Evolutionary conservation across 2,888 invertebrate genomes (phyloP).

Genomic region (Mamestra brassicae): DNA sequence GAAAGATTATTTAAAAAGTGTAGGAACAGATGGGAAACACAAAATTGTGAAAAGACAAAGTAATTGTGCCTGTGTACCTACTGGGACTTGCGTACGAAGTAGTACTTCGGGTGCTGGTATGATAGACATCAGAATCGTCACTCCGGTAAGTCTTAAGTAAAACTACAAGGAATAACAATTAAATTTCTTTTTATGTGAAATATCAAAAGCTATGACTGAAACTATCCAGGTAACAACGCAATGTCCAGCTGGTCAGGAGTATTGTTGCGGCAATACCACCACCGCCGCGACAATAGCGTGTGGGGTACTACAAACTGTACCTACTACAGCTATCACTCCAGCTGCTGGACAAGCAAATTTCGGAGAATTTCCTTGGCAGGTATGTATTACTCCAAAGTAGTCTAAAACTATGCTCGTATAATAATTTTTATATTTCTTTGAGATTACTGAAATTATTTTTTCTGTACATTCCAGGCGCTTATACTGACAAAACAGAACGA

Average conservation of each 20-base stretch:
- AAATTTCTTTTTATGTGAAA: not conserved
- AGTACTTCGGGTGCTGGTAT: slow-evolving; percentile 88
- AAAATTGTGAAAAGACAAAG: slow-evolving; percentile 83
- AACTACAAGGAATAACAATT: not conserved
- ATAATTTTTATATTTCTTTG: slow-evolving; percentile 6
- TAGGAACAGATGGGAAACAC: slow-evolving; percentile 67
- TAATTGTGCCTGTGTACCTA: slow-evolving; percentile 81
- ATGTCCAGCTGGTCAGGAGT: slow-evolving; percentile 85
- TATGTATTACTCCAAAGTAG: slow-evolving; percentile 62
- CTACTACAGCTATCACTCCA: slow-evolving; percentile 77
- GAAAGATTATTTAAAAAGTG: slow-evolving; percentile 61
- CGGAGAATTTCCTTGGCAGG: slow-evolving; percentile 95
- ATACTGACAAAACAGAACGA: slow-evolving; percentile 91
- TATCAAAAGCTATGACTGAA: slow-evolving; percentile 24
- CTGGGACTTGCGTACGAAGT: slow-evolving; percentile 80
- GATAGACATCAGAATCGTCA: slow-evolving; percentile 92
- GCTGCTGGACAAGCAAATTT: slow-evolving; percentile 91
- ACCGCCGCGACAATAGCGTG: slow-evolving; percentile 77
- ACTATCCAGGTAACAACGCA: slow-evolving; percentile 65
- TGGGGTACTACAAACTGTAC: slow-evolving; percentile 83
- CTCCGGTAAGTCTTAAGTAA: slow-evolving; percentile 84
- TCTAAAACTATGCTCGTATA: not conserved
- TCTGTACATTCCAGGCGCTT: slow-evolving; percentile 83
- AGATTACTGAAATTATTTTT: slow-evolving; percentile 1
- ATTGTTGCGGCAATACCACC: slow-evolving; percentile 81